Percentiles rank a stretch among this genome's conserved stretches.
Conservation (phyloP, 2,797 vertebrate genomes). For the Cynodonichthys magdalenae region DNA sequence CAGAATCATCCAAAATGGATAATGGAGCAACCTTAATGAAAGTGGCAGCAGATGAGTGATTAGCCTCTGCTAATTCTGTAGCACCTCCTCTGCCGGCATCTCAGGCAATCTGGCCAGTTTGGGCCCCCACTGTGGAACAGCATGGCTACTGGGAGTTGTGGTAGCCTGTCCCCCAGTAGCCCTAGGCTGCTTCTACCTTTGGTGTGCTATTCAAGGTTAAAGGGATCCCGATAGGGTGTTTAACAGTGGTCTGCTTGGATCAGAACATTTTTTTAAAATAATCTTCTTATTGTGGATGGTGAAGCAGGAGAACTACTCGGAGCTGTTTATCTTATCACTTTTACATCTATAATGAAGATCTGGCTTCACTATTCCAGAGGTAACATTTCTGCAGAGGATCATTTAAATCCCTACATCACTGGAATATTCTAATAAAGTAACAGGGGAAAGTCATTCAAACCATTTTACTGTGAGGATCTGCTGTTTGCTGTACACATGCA, state of each 20-base stretch:
- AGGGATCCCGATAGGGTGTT: slow-evolving; percentile 76
- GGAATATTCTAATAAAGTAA: slow-evolving; percentile 66
- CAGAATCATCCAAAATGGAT: slow-evolving; percentile 37
- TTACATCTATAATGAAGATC: slow-evolving; percentile 34
- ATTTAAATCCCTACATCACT: slow-evolving; percentile 51
- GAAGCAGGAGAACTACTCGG: slow-evolving; percentile 31
- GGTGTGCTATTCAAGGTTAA: slow-evolving; percentile 80
- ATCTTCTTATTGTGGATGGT: slow-evolving; percentile 42
- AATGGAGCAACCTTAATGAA: slow-evolving; percentile 51
- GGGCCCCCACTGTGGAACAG: slow-evolving; percentile 76
- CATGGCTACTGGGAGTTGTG: slow-evolving; percentile 74
- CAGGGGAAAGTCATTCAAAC: slow-evolving; percentile 71
- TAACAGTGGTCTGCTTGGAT: slow-evolving; percentile 58
- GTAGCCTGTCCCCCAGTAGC: slow-evolving; percentile 68
- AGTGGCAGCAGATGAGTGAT: slow-evolving; percentile 59
- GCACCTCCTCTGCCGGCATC: slow-evolving; percentile 59
- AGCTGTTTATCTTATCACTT: slow-evolving; percentile 43
- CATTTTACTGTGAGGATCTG: slow-evolving; percentile 67
- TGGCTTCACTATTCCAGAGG: slow-evolving; percentile 28
- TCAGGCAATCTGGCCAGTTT: slow-evolving; percentile 73
- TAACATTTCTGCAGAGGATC: slow-evolving; percentile 51
- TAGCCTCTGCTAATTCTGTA: slow-evolving; percentile 32
- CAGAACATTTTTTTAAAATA: slow-evolving; percentile 32
- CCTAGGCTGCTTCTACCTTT: slow-evolving; percentile 81
- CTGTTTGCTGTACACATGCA: slow-evolving; percentile 62